Conservation (phyloP, 2,888 invertebrate genomes). For the Drosophila rellima region DNA sequence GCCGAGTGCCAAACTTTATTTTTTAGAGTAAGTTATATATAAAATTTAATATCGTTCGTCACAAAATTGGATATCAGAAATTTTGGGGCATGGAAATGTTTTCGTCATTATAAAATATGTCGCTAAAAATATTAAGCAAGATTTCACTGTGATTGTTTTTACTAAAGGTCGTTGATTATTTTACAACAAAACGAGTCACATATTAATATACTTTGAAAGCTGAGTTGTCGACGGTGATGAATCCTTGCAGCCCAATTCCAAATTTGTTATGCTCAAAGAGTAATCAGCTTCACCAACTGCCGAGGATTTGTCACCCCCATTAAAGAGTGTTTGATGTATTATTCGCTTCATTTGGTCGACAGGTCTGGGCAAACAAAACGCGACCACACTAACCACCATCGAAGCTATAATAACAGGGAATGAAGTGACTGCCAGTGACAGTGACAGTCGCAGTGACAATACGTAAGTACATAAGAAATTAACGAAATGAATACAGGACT, state of each 20-base stretch:
- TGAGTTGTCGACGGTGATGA: constrained; percentile 16
- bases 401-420: constrained; percentile 39
- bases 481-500: constrained; percentile 3
- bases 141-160: constrained; percentile 7
- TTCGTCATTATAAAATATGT: not conserved
- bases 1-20: too few species aligned
- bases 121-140: not conserved
- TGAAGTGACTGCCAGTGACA: constrained; percentile 60
- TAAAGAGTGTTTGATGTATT: constrained; percentile 86
- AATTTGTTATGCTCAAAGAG: constrained; percentile 64
- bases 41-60: too few species aligned
- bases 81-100: too few species aligned
- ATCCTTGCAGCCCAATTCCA: constrained; percentile 4
- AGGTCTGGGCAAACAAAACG: constrained; percentile 85
- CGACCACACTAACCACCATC: constrained; percentile 53
- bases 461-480: constrained; percentile 55
- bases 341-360: constrained; percentile 87
- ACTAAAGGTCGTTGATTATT: constrained; percentile 49
- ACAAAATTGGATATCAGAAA: too few species aligned
- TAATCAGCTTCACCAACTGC: constrained; percentile 84
- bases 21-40: too few species aligned
- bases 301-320: constrained; percentile 85
- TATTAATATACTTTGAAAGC: constrained; percentile 40
- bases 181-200: constrained; percentile 40
- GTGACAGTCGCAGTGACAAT: constrained; percentile 64